These are phyloP conservation scores for Pammene aurita DNA, from an alignment of 2,888 invertebrate genomes.

Conservation along the genomic window DNA sequence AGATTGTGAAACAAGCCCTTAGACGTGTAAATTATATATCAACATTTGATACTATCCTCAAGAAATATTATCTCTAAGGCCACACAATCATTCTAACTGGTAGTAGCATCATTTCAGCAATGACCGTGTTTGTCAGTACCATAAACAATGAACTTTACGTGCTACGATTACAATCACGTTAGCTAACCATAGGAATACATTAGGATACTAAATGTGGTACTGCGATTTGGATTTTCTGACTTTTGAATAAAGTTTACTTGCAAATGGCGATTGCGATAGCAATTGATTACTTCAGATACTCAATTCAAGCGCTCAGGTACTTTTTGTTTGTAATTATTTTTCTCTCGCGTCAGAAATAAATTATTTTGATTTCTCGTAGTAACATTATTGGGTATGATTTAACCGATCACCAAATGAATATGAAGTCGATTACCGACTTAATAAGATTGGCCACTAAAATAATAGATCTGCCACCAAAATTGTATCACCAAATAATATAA, in stretches of 20 bases:
- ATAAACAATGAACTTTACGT: slow-evolving; percentile 46
- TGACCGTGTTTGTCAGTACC: slow-evolving; percentile 43
- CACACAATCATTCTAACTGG: slow-evolving; percentile 11
- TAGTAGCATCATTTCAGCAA: slow-evolving; percentile 35
- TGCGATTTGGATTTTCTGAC: slow-evolving; percentile 2
- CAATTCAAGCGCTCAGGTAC: background rate
- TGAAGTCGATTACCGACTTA: no score
- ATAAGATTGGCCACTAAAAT: no score
- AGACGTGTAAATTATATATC: no score
- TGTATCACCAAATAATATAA: no score
- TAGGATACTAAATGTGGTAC: background rate
- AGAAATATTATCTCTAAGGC: slow-evolving; percentile 18
- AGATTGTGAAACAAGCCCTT: no score
- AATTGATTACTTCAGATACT: slow-evolving; percentile 10
- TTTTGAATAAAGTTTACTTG: background rate
- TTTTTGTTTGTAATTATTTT: slow-evolving; percentile 13
- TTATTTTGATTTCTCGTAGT: no score
- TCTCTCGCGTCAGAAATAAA: background rate
- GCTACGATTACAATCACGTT: slow-evolving; percentile 50
- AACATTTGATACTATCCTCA: background rate
- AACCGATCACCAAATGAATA: no score
- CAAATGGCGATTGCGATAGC: background rate
- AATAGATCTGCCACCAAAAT: no score
- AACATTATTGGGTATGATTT: no score
- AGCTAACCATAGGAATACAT: slow-evolving; percentile 45